Evolutionary conservation across 2,113 vertebrate species (phyloP).

Genomic region (Melanostigma gelatinosum): DNA sequence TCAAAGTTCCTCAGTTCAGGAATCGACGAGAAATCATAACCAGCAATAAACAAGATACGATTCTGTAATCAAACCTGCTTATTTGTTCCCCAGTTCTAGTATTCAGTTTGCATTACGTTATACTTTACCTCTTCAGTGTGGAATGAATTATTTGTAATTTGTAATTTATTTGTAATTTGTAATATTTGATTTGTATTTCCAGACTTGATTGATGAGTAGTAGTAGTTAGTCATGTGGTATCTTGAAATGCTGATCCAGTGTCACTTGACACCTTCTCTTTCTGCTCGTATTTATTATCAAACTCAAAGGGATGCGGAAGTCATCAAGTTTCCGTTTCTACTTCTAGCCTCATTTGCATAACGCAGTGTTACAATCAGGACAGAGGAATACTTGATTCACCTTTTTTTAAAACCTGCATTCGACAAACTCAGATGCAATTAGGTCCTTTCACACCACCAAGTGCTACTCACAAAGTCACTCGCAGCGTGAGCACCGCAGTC

Average conservation of each 20-base stretch:
- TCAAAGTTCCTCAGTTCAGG: neutral
- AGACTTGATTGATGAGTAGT: neutral
- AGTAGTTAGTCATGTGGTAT: neutral
- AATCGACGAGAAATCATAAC: neutral
- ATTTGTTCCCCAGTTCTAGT: neutral
- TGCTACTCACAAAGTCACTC: conserved; percentile 20
- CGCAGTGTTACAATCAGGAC: neutral
- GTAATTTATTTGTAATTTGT: too few species aligned
- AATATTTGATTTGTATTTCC: neutral
- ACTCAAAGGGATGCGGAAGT: neutral
- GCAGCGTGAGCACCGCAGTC: neutral
- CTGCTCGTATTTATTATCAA: neutral
- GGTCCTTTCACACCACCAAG: conserved; percentile 14
- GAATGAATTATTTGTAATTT: too few species aligned
- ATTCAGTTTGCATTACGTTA: neutral
- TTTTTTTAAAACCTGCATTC: neutral
- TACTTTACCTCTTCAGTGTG: neutral
- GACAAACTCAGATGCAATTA: conserved; percentile 18
- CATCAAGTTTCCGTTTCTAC: neutral
- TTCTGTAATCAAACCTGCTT: neutral
- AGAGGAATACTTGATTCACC: conserved; percentile 1
- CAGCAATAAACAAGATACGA: neutral
- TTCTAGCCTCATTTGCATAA: neutral
- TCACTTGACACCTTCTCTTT: neutral
- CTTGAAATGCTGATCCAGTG: neutral